Percentiles rank a stretch among this genome's conserved stretches.
These are phyloP conservation scores for Coilia nasus DNA, from an alignment of 2,797 vertebrate genomes.

Conservation along the genomic window DNA sequence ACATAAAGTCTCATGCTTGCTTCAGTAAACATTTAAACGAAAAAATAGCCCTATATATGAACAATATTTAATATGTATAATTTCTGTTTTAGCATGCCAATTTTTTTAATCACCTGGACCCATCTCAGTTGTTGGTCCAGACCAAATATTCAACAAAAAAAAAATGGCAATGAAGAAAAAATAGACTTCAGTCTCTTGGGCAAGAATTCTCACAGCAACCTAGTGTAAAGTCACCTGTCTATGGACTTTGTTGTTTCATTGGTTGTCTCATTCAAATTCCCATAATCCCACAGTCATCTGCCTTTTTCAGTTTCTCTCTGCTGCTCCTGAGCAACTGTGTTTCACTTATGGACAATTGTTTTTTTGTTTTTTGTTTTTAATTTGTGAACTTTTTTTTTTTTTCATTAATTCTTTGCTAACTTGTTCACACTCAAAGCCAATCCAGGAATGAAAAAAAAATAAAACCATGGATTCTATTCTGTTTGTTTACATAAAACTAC, in stretches of 20 bases:
- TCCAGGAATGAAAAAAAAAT: conserved; percentile 47
- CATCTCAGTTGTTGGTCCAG: conserved; percentile 38
- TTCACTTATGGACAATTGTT: not conserved
- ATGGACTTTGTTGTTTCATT: conserved; percentile 50
- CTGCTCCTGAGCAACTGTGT: not conserved
- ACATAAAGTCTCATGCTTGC: conserved; percentile 58
- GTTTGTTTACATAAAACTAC: conserved; percentile 63
- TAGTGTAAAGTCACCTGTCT: conserved; percentile 50
- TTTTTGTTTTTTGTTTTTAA: not conserved
- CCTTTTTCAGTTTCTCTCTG: not conserved
- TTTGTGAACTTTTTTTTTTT: conserved; percentile 3
- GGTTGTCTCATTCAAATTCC: conserved; percentile 34
- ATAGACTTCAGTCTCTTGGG: conserved; percentile 53
- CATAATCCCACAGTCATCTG: not conserved
- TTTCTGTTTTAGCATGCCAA: conserved; percentile 60
- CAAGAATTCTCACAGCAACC: conserved; percentile 50
- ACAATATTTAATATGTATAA: conserved; percentile 61
- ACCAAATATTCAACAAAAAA: conserved; percentile 41
- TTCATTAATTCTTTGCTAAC: not conserved
- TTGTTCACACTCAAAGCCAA: conserved; percentile 50
- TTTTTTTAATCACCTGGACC: conserved; percentile 49
- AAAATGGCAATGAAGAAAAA: conserved; percentile 20
- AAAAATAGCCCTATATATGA: conserved; percentile 57
- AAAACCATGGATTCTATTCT: conserved; percentile 47
- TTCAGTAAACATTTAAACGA: conserved; percentile 56